These are phyloP conservation scores for Polymixis flavicincta DNA, from an alignment of 2,888 invertebrate species.

Conservation along the genomic window DNA sequence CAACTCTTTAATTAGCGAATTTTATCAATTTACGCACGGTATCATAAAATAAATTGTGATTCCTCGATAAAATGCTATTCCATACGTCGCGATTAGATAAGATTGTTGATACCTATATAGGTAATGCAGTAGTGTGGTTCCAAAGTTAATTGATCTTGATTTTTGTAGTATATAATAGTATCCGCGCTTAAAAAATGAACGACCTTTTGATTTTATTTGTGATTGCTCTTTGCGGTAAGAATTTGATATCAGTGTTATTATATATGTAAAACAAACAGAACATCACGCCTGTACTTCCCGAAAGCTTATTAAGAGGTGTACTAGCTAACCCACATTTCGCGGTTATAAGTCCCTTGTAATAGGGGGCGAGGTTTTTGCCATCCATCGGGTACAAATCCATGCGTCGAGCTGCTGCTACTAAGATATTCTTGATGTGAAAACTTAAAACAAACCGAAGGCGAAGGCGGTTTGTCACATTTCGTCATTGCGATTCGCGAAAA, in stretches of 20 bases:
- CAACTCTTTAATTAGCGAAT: neutral
- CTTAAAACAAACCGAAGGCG: neutral
- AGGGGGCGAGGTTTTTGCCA: no score
- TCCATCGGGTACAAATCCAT: no score
- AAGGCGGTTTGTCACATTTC: neutral
- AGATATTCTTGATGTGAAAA: no score
- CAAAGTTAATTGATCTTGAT: neutral
- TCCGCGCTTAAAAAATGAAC: neutral
- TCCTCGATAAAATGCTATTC: no score
- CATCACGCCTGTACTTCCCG: no score
- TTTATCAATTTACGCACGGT: neutral
- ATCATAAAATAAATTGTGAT: neutral
- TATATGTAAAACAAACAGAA: neutral
- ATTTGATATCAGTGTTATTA: neutral
- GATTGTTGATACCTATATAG: conserved; percentile 20
- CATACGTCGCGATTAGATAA: conserved; percentile 10
- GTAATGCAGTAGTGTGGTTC: neutral
- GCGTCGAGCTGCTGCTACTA: no score
- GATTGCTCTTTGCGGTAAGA: conserved; percentile 34
- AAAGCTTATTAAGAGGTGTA: no score
- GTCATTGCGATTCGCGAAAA: neutral
- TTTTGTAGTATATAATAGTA: neutral
- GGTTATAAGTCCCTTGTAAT: no score
- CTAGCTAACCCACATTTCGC: no score
- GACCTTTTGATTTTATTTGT: conserved; percentile 23